Evolutionary conservation across 2,797 vertebrate genomes (phyloP), one percentile per base, ranked within the genome.

Genomic region (Allobates femoralis): DNA sequence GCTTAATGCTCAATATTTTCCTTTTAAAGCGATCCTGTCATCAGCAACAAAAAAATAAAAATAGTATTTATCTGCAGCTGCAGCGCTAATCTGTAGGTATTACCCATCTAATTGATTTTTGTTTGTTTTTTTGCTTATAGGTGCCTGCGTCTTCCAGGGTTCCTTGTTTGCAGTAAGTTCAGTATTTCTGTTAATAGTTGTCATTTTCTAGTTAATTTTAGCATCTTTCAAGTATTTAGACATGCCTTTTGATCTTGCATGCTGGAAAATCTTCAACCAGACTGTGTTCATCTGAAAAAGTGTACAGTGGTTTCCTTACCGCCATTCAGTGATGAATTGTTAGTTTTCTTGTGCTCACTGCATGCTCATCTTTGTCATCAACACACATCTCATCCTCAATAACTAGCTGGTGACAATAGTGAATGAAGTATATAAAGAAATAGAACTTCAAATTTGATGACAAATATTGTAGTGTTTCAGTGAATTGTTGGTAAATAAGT

Each of bases 111-210:
- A 79, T 80, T 55, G 5, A n/a, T n/a, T 30, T 5, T 2, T 21
- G 19, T 74, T 86, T 90, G 26, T 89, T 46, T 46, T 34, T 81
- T 90, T 7, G 88, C 69, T 89, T 56, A 18, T 92, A 96, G 95
- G 95, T 94, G 89, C 92, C 89, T 96, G 95, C 88, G 71, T 94
- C 90, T 91, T 92, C 88, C 91, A 89, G 2, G 94, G 93, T n/a
- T 90, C 91, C 76, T 69, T 90, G 7, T 90, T 94, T 87, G 91
- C 92, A 94, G 95, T 96, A 95, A 85, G 95, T 94, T n/a, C 51
- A 89, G 64, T 89, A 85, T 76, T 67, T 69, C 56, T 71, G 23
- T 67, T 11, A 77, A 11, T 18, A 41, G 37, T 5, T 58, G 19
- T 6, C 7, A 62, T 66, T 32, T 66, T 32, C 14, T 58, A 3